phyloP scores from a whole-genome alignment of 2,888 invertebrate species.

The Leucoma salicis region DNA sequence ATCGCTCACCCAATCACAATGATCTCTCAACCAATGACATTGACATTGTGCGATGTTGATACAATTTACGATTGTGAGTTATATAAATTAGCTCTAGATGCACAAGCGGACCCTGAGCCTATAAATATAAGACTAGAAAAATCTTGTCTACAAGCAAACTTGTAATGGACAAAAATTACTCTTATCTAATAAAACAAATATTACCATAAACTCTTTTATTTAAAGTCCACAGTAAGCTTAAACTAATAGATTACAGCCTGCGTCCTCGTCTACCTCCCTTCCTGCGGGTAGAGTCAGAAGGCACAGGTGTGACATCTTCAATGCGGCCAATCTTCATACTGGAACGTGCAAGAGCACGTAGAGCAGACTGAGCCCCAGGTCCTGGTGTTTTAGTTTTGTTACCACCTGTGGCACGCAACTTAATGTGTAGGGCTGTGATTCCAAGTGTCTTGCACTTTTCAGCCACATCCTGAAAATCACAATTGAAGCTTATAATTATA shows the following conservation, averaged over 20 bases:
- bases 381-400: constrained; percentile 99
- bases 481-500: no score
- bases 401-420: constrained; percentile 98
- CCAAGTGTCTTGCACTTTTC: constrained; percentile 98
- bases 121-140: no score
- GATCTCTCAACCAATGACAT: no score
- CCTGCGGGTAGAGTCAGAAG: constrained; percentile 99
- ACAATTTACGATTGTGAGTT: no score
- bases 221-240: constrained; percentile 70
- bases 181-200: constrained; percentile 46
- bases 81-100: no score
- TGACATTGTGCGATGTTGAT: no score
- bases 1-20: no score
- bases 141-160: no score
- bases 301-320: constrained; percentile 99
- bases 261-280: constrained; percentile 99
- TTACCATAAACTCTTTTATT: constrained; percentile 68
- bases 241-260: constrained; percentile 91
- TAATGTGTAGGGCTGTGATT: constrained; percentile 98
- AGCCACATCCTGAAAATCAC: constrained; percentile 94
- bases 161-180: no score
- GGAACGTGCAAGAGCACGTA: constrained; percentile 98
- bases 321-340: constrained; percentile 99
- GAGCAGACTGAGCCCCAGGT: constrained; percentile 98
- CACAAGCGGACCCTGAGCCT: no score